Conservation (phyloP, 1,140 invertebrate species). For the Apis dorsata region DNA sequence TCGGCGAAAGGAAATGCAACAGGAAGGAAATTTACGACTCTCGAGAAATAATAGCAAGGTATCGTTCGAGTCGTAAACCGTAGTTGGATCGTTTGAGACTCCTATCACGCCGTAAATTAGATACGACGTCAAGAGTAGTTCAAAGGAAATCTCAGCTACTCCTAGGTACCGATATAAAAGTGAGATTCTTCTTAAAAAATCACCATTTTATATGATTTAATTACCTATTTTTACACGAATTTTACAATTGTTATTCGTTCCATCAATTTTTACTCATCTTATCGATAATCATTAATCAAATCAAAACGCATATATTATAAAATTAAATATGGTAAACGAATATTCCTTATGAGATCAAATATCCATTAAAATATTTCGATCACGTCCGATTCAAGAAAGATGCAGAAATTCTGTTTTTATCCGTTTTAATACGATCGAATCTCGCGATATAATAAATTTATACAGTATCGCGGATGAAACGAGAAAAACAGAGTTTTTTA, state of each 20-base stretch:
- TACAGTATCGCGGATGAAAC: background rate
- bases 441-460: background rate
- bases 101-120: slow-evolving; percentile 51
- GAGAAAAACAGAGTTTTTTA: slow-evolving; percentile 2
- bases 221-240: background rate
- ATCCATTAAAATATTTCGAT: background rate
- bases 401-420: background rate
- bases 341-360: background rate
- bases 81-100: slow-evolving; percentile 42
- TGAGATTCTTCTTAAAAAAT: background rate
- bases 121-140: slow-evolving; percentile 39
- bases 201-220: slow-evolving; percentile 15
- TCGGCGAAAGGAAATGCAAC: slow-evolving; percentile 54
- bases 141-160: slow-evolving; percentile 8
- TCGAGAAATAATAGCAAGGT: slow-evolving; percentile 52
- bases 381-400: background rate
- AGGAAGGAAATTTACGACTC: slow-evolving; percentile 53
- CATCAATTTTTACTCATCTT: background rate
- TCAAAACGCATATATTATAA: too few relatives aligned
- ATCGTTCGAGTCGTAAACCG: slow-evolving; percentile 53
- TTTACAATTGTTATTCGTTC: background rate
- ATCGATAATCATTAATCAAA: background rate
- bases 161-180: background rate
- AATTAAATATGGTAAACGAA: background rate
- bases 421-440: background rate